Base-by-base conservation (phyloP, 1,140 invertebrate genomes). In the Leptoteleia sp. region DNA sequence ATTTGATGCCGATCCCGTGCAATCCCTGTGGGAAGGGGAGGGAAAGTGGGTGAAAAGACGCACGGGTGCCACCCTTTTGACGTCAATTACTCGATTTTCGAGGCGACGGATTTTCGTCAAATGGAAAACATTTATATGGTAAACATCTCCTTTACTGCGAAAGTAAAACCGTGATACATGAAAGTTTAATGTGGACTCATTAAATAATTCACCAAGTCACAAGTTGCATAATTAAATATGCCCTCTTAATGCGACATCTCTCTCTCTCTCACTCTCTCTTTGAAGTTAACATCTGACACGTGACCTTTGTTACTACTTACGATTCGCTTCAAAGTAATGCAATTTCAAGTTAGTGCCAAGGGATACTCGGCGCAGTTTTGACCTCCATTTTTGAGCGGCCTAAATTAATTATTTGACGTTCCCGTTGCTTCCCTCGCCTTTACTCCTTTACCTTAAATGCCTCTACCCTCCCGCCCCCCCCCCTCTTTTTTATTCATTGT, bases 401-500 rank as follows among this genome's bases (percentile, higher is more conserved):
- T 15, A 37, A 59, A 59, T 59, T 40, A 31, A 43, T 42, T 57
- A n/a, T n/a, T n/a, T n/a, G n/a, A n/a, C n/a, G n/a, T n/a, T n/a
- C n/a, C n/a, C n/a, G n/a, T n/a, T n/a, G n/a, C n/a, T n/a, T n/a
- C n/a, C n/a, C n/a, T n/a, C n/a, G n/a, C n/a, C n/a, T n/a, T n/a
- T n/a, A n/a, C n/a, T n/a, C n/a, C n/a, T n/a, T n/a, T n/a, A n/a
- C n/a, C n/a, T n/a, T n/a, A n/a, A n/a, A n/a, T n/a, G n/a, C n/a
- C n/a, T n/a, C n/a, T n/a, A n/a, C n/a, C n/a, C n/a, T n/a, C n/a
- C n/a, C n/a, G n/a, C n/a, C n/a, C n/a, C n/a, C n/a, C n/a, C n/a
- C n/a, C n/a, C n/a, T n/a, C n/a, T n/a, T n/a, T n/a, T n/a, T 82
- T 80, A 81, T 76, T 72, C 52, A 70, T 68, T 59, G 52, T 52